Conservation (phyloP, 2,797 vertebrate species). For the Arrhamphus sclerolepis region DNA sequence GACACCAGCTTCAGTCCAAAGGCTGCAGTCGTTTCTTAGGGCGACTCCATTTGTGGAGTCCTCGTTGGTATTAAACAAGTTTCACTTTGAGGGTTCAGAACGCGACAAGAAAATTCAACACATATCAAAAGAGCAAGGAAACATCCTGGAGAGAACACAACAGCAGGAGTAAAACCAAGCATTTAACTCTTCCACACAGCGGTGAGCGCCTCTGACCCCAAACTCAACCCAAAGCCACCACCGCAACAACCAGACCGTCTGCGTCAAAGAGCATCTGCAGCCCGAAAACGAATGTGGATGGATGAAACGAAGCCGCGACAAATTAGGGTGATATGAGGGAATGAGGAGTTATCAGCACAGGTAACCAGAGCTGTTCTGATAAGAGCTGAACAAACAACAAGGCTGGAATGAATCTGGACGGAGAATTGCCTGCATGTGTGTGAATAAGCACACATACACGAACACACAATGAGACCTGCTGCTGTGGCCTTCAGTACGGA, state of each 20-base stretch:
- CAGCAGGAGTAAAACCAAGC: background rate
- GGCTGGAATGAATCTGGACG: background rate
- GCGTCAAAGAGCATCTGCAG: conserved; percentile 1
- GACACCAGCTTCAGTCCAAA: no score
- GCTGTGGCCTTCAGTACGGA: conserved; percentile 22
- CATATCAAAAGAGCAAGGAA: no score
- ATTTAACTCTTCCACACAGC: background rate
- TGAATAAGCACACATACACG: no score
- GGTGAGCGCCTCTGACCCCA: background rate
- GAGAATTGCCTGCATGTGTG: no score
- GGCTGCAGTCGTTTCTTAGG: no score
- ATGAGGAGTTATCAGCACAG: conserved; percentile 29
- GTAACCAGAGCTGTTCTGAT: conserved; percentile 30
- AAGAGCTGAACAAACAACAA: conserved; percentile 20
- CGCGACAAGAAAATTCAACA: no score
- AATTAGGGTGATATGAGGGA: conserved; percentile 7
- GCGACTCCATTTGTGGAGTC: no score
- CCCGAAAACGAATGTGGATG: background rate
- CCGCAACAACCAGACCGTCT: no score
- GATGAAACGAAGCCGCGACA: conserved; percentile 23
- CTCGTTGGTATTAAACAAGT: no score
- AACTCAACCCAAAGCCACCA: conserved; percentile 4
- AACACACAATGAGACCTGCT: background rate
- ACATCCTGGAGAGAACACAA: no score
- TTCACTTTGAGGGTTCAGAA: no score